These are phyloP conservation scores for Celastrina argiolus DNA, from an alignment of 2,888 invertebrate genomes.

Conservation along the genomic window DNA sequence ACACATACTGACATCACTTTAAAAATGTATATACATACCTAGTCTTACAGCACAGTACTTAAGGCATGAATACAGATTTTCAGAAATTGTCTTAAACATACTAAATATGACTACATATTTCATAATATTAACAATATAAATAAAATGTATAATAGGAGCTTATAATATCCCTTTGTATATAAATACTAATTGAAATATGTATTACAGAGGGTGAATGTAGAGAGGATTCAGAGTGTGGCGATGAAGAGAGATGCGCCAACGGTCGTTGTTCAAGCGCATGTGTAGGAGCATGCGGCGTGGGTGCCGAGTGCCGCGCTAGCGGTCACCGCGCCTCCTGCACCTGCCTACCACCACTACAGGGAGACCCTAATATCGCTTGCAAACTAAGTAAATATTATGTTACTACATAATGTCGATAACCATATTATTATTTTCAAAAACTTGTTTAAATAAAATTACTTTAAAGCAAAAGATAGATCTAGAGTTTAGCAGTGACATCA, in stretches of 20 bases:
- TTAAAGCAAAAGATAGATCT: too few relatives aligned
- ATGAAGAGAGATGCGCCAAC: conserved; percentile 84
- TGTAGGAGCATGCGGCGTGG: conserved; percentile 83
- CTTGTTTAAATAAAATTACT: too few relatives aligned
- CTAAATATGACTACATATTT: background rate
- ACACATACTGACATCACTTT: background rate
- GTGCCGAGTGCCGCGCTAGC: conserved; percentile 86
- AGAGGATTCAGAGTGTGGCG: conserved; percentile 83
- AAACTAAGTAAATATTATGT: conserved; percentile 57
- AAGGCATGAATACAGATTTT: background rate
- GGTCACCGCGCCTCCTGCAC: conserved; percentile 87
- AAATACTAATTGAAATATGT: background rate
- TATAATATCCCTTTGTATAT: background rate
- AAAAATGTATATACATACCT: background rate
- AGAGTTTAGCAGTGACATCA: too few relatives aligned
- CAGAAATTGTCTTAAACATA: background rate
- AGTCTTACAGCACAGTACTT: background rate
- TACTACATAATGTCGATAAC: background rate
- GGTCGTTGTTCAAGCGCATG: conserved; percentile 89
- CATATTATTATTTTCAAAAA: too few relatives aligned
- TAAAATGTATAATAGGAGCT: background rate
- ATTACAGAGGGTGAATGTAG: conserved; percentile 79
- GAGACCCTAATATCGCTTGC: conserved; percentile 90
- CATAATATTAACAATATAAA: background rate
- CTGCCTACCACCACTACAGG: conserved; percentile 84